These are phyloP conservation scores for Pipistrellus nathusii DNA, from an alignment of 2,797 vertebrate genomes.

Conservation along the genomic window DNA sequence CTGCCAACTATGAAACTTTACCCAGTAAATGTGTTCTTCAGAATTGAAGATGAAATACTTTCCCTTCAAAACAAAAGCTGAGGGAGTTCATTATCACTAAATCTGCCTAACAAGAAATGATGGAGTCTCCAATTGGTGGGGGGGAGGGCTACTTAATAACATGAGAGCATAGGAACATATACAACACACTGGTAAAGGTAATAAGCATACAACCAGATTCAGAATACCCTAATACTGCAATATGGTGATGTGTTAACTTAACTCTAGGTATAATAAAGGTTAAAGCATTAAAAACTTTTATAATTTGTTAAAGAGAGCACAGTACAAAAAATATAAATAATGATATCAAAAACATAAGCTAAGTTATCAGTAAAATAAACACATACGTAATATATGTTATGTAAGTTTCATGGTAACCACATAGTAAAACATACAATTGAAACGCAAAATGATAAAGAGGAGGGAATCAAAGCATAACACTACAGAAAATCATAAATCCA, in stretches of 20 bases:
- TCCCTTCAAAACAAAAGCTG: neutral
- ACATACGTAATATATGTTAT: neutral
- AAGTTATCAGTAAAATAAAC: neutral
- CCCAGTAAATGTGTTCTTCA: neutral
- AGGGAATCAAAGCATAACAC: constrained; percentile 4
- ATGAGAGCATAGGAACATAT: neutral
- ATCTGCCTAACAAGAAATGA: neutral
- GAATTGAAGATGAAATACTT: constrained; percentile 7
- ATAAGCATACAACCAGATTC: neutral
- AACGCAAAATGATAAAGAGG: neutral
- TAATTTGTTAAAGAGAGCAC: neutral
- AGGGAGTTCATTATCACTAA: neutral
- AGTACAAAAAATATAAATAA: neutral
- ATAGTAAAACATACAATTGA: neutral
- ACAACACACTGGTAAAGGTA: neutral
- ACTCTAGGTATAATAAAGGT: neutral
- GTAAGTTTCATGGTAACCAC: neutral
- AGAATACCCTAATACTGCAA: neutral
- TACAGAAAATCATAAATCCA: constrained; percentile 17
- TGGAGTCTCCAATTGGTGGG: neutral
- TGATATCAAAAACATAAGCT: neutral
- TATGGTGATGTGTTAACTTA: neutral
- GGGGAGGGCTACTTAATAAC: neutral
- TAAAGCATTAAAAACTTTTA: neutral
- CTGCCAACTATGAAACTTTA: neutral